Base-by-base conservation (phyloP, 2,888 invertebrate genomes). In the Oegoconia quadripuncta region DNA sequence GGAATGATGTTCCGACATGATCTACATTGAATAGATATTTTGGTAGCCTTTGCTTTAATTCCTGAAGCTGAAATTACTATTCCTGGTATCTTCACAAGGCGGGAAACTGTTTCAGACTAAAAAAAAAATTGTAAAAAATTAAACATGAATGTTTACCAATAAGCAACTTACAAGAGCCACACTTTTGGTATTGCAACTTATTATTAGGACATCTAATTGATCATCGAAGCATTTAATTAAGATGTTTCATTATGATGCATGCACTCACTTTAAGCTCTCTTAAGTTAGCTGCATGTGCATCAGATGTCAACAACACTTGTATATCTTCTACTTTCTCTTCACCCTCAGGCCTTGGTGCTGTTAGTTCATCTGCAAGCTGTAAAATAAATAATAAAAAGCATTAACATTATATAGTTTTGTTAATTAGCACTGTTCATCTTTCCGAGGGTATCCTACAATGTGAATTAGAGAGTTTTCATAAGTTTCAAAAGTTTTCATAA, bases 51-150 rank as follows among this genome's bases (percentile, higher is more conserved):
- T 0, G 98, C 95, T 76, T 94, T 94, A 44, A 99, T 95, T 9
- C 95, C 95, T 0, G 98, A 96, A 0, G 98, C 97, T 34, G 97
- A 93, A 39, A 99, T 93, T 13, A 99, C 92, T 46, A 99, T 98
- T 1, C 99, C 99, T 32, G 97, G 95, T 44, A 99, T 93, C 89
- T 98, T 98, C 0, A 99, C 94, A 44, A 99, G 81, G 32, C 93
- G 91, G 0, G 99, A 97, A 13, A 99, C 98, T 58, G 94, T 93
- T 51, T 97, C 95, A 0, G 98, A 98, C 95, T 97, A 73, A 53
- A 88, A 89, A 55, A 53, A 52, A 36, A 33, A 44, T 18, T 34
- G 4, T 33, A 38, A 8, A 17, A 13, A 22, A 34, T 38, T 14
- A 32, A 23, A 27, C 32, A 20, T 26, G 31, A 34, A 32, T 29